Base-by-base conservation (phyloP, 53 echinoderm and acorn worm genomes). In the Hippasteria phrygiana region DNA sequence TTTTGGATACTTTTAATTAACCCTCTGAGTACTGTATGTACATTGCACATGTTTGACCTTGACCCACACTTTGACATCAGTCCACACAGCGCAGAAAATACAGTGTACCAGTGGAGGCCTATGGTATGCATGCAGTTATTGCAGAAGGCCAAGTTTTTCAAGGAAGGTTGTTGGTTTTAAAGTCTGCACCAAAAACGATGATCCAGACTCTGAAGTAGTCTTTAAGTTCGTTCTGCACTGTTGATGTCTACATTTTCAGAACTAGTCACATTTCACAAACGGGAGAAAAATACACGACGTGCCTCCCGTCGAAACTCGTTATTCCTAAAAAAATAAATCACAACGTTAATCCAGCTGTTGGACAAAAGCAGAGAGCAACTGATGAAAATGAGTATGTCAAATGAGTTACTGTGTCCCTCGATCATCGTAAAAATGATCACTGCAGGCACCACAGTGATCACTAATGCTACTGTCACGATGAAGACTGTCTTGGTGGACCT, bases 321-420 rank as follows among this genome's bases (percentile, higher is more conserved):
- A 35, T 67, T 67, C 36, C 67, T 67, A 4, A 67, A 12, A 18
- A 67, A 67, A 67, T 67, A 67, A 67, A 67, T 32, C 35, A 67
- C 35, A 35, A 67, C 67, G 37, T 67, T 67, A 36, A 67, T 36
- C 67, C 67, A 67, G 67, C 36, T 67, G 67, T 35, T 67, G 3
- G 67, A 67, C 34, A 67, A 6, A 11, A 67, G 36, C 18, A 67
- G 16, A 33, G 11, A 33, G 9, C 34, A 67, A 37, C 35, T 17
- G 18, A 33, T 67, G 31, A 67, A 36, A 67, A 1, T 32, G 14
- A 0, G 8, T 2, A 67, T 12, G 37, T 67, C 67, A 67, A 67
- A 67, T 11, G 11, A 35, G 36, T 11, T 67, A 17, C 17, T 33
- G 67, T 35, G 32, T 13, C 9, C 32, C 12, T 67, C 37, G 34